Base-by-base conservation (phyloP, 2,888 invertebrate species). In the Graphium colonna region DNA sequence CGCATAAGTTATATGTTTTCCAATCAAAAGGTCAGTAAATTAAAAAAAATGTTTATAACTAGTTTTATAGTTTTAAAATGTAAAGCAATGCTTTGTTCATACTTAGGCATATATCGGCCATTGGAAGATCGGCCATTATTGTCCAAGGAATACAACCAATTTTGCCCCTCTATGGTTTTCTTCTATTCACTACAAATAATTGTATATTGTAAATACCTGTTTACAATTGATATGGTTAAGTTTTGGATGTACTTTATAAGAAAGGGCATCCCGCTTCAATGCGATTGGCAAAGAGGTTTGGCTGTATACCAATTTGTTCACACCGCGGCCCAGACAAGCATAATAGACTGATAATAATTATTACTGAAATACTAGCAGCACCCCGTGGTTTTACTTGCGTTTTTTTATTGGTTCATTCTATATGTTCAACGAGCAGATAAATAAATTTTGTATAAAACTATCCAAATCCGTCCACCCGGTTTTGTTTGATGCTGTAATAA, bases 251-350 rank as follows among this genome's bases (percentile, higher is more conserved):
- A 68, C 71, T 71, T 74, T 63, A 69, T 62, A 67, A 58, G 61
- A 71, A 76, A 79, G 77, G 77, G 72, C 73, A 68, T 64, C 65
- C 67, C 65, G 73, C 72, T 77, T 72, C 69, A 69, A 62, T 77
- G 73, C 70, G 75, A 68, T 80, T 85, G 82, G 81, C 83, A 79
- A 67, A 58, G 57, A 59, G 63, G 51, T 64, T 72, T 83, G 83
- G 85, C 85, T 64, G 62, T 66, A 64, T 62, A 77, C 82, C 82
- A 86, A 83, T 75, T 77, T 75, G 72, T 68, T 68, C 71, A 68
- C 65, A 71, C 69, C 74, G 70, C 64, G 76, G 76, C 59, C 61
- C 60, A 64, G 65, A 66, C 70, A 59, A 67, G 57, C 56, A 62
- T 69, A 67, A 67, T 56, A 39, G 26, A 31, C 68, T 62, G 65